Base-by-base conservation (phyloP, 2,888 invertebrate genomes). In the Drosophila kokeensis region DNA sequence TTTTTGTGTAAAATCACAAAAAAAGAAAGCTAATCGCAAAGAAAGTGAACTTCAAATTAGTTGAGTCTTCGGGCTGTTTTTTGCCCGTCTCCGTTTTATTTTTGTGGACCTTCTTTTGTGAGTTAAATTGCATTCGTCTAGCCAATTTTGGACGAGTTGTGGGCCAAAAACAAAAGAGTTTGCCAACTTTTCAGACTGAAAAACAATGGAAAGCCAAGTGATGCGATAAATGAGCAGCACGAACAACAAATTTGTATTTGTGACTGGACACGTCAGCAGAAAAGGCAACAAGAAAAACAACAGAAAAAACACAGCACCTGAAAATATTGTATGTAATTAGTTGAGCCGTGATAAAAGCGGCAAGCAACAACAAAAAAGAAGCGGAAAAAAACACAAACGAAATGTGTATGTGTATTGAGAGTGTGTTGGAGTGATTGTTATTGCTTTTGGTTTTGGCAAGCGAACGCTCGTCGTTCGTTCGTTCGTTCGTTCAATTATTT, bases 401-500 rank as follows among this genome's bases (percentile, higher is more conserved):
- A 61, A 68, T 66, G 70, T 71, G 72, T 48, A 5, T 60, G 27
- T 38, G 42, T 34, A 36, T 53, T n/a, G n/a, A 4, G 48, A 27
- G 59, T 34, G 24, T 61, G 40, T 53, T 53, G 40, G 61, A 61
- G 32, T 53, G 40, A 67, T 61, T 53, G 59, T 49, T 65, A 63
- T 74, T 79, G 63, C 54, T 65, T 50, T 68, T 65, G 72, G 57
- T 75, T 67, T 76, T 64, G 64, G 68, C 68, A 63, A 66, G 38
- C 74, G 73, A 45, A 40, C 60, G 60, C 40, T 71, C 45, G 15
- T 54, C 34, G 53, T 54, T 50, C 49, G 48, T 48, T 48, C 73
- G 82, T 83, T 32, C 55, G 34, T 53, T 54, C 34, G 84, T 83
- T 82, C 84, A 82, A 83, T 84, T 82, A 82, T 80, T 78, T 80